These are phyloP conservation scores for Eretmochelys imbricata DNA, from an alignment of 2,113 vertebrate species.

Conservation along the genomic window DNA sequence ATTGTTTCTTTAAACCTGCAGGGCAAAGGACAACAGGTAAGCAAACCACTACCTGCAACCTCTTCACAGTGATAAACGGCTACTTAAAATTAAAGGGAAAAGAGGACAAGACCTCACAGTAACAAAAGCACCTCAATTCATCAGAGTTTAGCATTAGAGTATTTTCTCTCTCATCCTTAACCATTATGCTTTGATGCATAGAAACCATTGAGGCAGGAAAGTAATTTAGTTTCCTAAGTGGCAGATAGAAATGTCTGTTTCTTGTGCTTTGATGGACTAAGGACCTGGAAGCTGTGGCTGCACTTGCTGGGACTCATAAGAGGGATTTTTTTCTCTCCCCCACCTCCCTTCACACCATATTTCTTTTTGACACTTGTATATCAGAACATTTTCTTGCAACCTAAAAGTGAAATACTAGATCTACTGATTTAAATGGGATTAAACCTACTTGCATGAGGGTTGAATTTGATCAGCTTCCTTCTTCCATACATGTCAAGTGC, in stretches of 20 bases:
- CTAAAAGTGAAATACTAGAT: not conserved
- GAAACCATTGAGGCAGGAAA: not conserved
- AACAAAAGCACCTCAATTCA: conserved; percentile 32
- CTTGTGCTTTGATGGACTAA: fast-evolving
- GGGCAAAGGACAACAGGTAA: not conserved
- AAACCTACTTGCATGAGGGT: not conserved
- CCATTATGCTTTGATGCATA: not conserved
- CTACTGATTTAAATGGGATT: not conserved
- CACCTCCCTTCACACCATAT: not conserved
- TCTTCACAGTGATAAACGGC: conserved; percentile 2
- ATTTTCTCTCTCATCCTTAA: conserved; percentile 10
- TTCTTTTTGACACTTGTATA: not conserved
- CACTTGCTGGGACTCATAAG: not conserved
- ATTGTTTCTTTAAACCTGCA: conserved; percentile 12
- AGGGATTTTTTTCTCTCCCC: not conserved
- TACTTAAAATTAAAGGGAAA: conserved; percentile 3
- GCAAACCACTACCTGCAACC: not conserved
- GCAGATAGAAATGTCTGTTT: not conserved
- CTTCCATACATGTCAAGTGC: not conserved
- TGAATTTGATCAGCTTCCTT: not conserved
- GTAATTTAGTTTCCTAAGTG: not conserved
- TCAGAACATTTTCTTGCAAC: not conserved
- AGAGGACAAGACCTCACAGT: conserved; percentile 28
- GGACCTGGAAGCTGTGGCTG: not conserved
- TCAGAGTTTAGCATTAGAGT: conserved; percentile 15